phyloP scores from a whole-genome alignment of 2,113 vertebrate species.

The Aspiorhynchus laticeps region DNA sequence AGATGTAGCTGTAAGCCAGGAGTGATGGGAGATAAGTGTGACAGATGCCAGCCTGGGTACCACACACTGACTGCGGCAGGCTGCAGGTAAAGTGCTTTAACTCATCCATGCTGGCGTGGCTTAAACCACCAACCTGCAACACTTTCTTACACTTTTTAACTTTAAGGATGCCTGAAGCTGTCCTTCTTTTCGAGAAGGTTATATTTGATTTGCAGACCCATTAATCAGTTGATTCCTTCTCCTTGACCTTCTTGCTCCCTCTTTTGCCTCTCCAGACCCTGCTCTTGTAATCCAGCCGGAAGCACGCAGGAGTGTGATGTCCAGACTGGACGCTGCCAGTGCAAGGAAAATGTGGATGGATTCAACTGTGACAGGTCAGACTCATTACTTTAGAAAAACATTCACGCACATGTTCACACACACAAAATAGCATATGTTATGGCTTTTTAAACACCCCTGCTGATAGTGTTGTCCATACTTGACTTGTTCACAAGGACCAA shows the following conservation, averaged over 20 bases:
- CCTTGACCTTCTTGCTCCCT: neutral
- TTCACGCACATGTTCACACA: constrained; percentile 22
- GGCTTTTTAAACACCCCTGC: neutral
- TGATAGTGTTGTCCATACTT: neutral
- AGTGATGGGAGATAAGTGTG: constrained; percentile 93
- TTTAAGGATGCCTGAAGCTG: neutral
- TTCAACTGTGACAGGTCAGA: constrained; percentile 93
- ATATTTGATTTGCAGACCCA: constrained; percentile 21
- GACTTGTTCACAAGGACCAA: neutral
- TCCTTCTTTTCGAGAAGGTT: neutral
- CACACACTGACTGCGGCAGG: constrained; percentile 94
- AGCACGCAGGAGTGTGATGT: constrained; percentile 90
- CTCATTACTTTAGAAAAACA: neutral
- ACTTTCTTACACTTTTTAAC: neutral
- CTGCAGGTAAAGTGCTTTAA: constrained; percentile 83
- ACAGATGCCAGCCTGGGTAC: constrained; percentile 90
- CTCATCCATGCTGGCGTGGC: neutral
- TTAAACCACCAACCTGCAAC: neutral
- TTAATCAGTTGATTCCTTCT: neutral
- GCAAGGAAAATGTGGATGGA: constrained; percentile 93
- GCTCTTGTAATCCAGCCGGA: constrained; percentile 86
- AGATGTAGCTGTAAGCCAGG: constrained; percentile 93
- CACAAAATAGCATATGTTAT: neutral
- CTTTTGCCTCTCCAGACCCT: constrained; percentile 73
- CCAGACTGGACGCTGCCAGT: constrained; percentile 87